Percentiles rank a stretch among this genome's conserved stretches.
Conservation (phyloP, 1,140 invertebrate genomes). For the Diachasmimorpha longicaudata region DNA sequence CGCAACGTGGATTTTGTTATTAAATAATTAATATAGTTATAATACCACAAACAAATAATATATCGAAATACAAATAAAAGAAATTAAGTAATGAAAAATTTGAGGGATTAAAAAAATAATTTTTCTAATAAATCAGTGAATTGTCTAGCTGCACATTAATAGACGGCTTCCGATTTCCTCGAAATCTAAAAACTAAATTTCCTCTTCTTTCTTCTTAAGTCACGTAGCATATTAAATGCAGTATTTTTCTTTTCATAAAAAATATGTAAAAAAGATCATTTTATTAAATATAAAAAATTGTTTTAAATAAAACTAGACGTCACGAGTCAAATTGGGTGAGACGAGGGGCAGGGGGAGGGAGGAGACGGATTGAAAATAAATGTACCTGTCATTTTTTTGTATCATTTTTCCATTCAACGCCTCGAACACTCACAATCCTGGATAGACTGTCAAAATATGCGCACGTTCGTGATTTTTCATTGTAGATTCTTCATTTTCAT, state of each 20-base stretch:
- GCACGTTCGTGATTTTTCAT: constrained; percentile 20
- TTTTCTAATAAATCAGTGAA: not conserved
- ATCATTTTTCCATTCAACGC: not conserved
- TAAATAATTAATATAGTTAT: not conserved
- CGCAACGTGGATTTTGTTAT: not conserved
- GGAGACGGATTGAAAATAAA: not conserved
- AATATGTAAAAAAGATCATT: constrained; percentile 32
- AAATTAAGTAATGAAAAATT: not conserved
- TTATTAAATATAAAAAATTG: constrained; percentile 11
- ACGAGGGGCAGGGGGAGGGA: no score
- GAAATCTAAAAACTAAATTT: constrained; percentile 18
- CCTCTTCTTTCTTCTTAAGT: constrained; percentile 30
- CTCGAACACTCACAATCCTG: constrained; percentile 5
- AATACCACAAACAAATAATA: not conserved
- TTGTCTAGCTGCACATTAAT: not conserved
- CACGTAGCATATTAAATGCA: constrained; percentile 29
- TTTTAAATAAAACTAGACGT: constrained; percentile 1
- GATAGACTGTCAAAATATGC: constrained; percentile 41
- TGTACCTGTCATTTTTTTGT: not conserved
- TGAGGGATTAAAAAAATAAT: not conserved
- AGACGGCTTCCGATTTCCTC: not conserved
- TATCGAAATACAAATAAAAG: not conserved
- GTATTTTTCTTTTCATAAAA: constrained; percentile 30
- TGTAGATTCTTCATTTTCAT: constrained; percentile 36
- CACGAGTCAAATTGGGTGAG: not conserved